Conservation (phyloP, 2,113 vertebrate species). For the Holacanthus passer region DNA sequence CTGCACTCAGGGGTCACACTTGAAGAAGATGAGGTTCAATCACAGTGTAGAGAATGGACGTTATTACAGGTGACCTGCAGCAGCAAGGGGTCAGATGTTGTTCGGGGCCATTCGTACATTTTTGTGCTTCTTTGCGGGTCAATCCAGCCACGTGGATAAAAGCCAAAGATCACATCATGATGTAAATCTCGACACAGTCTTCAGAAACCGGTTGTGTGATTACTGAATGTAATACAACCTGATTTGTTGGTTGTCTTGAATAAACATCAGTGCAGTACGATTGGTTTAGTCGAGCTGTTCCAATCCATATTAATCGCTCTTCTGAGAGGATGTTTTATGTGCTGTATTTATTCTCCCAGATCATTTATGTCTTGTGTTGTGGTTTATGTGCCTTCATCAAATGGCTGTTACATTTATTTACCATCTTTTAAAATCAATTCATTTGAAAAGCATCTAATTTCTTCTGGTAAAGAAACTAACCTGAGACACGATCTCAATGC, state of each 20-base stretch:
- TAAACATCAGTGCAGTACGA: neutral
- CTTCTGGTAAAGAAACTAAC: neutral
- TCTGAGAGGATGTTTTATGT: neutral
- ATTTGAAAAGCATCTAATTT: neutral
- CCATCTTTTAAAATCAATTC: neutral
- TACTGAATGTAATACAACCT: neutral
- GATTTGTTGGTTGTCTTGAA: neutral
- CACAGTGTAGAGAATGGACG: neutral
- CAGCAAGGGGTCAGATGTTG: neutral
- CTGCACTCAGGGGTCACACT: conserved; percentile 1
- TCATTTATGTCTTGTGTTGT: neutral
- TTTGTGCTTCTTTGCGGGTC: neutral
- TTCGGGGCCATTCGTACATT: neutral
- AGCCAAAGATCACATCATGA: conserved; percentile 1
- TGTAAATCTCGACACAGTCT: neutral
- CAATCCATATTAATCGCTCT: neutral
- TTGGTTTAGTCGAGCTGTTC: neutral
- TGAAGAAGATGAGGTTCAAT: neutral
- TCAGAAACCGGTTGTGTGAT: neutral
- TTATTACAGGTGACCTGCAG: neutral
- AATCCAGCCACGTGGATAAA: conserved; percentile 13
- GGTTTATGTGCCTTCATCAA: neutral
- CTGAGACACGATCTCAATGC: neutral
- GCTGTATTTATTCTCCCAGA: neutral
- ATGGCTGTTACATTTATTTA: neutral